phyloP scores from a whole-genome alignment of 2,797 vertebrate genomes.

The Florisuga fusca region DNA sequence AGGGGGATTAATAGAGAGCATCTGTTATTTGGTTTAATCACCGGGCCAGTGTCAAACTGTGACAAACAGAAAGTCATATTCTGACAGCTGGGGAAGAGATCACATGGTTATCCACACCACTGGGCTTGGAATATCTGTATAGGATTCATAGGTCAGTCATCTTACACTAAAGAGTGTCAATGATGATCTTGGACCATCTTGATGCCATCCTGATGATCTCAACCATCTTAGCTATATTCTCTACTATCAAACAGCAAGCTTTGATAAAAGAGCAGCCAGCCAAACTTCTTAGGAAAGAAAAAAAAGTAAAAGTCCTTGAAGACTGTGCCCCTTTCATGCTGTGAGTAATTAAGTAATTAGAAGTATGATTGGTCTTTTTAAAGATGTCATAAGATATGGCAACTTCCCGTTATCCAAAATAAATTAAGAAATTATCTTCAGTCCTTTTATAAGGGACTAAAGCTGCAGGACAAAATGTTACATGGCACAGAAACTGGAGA shows the following conservation, averaged over 20 bases:
- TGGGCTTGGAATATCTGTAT: background rate
- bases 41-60: too few species aligned
- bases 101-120: background rate
- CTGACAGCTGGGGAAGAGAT: background rate
- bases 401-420: conserved; percentile 40
- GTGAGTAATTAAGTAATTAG: conserved; percentile 67
- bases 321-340: background rate
- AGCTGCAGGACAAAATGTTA: conserved; percentile 27
- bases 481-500: background rate
- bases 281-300: background rate
- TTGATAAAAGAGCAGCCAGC: background rate
- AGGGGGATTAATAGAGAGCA: too few species aligned
- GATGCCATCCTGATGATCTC: background rate
- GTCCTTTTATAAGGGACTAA: background rate
- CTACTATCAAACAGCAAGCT: background rate
- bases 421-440: conserved; percentile 29
- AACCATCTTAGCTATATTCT: background rate
- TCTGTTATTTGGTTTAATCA: too few species aligned
- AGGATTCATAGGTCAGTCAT: background rate
- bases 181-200: background rate
- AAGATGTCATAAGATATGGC: conserved; percentile 51
- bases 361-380: conserved; percentile 53
- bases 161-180: background rate
- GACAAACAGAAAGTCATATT: background rate
- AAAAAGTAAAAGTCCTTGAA: conserved; percentile 30